Conservation (phyloP, 53 echinoderm and acorn worm genomes). For the Henricia sp. region DNA sequence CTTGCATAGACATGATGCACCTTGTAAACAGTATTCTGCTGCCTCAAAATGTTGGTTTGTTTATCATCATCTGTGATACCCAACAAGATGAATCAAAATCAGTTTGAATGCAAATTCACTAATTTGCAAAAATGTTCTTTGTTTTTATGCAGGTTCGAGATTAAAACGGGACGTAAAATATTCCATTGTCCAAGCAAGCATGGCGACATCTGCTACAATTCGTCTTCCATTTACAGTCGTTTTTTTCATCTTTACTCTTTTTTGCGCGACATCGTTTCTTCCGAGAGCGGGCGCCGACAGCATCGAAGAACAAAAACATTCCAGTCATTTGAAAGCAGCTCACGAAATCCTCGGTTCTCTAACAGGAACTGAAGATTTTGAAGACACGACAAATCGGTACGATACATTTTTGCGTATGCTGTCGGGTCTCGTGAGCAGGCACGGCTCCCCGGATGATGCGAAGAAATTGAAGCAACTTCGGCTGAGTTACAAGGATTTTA, state of each 20-base stretch:
- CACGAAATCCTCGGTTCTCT: background rate
- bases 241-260: background rate
- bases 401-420: background rate
- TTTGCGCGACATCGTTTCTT: background rate
- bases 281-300: background rate
- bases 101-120: no score
- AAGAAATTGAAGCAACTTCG: conserved; percentile 7
- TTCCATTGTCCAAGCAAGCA: background rate
- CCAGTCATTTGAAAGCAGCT: background rate
- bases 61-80: no score
- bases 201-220: conserved; percentile 4
- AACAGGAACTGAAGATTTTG: background rate
- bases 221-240: background rate
- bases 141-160: no score
- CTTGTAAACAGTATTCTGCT: no score
- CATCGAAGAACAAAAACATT: background rate
- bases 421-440: background rate
- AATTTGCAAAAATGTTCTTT: no score
- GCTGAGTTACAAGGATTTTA: background rate
- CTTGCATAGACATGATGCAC: no score
- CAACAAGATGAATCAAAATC: no score
- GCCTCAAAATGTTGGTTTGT: no score
- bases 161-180: no score
- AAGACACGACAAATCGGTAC: background rate
- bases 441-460: background rate